Percentiles rank a stretch among this genome's conserved stretches.
phyloP scores from a whole-genome alignment of 2,888 invertebrate genomes.

The Mesoligia furuncula region DNA sequence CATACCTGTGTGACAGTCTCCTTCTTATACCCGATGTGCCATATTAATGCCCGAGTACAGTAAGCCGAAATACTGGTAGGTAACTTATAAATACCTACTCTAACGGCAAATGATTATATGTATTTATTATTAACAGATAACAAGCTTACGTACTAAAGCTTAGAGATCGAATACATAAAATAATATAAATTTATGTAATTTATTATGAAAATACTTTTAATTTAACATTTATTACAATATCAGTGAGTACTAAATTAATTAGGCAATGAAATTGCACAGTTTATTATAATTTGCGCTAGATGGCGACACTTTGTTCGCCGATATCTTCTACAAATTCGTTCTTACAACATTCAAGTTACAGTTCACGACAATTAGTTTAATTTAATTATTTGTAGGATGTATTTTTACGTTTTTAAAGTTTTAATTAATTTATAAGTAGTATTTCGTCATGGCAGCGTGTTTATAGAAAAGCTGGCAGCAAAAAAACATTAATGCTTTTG shows the following conservation, averaged over 20 bases:
- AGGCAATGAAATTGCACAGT: constrained; percentile 69
- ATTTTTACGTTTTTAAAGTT: constrained; percentile 6
- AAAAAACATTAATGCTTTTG: constrained; percentile 8
- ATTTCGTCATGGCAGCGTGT: background rate
- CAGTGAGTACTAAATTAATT: constrained; percentile 64
- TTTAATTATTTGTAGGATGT: constrained; percentile 20
- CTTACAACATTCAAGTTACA: constrained; percentile 59
- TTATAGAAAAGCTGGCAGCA: constrained; percentile 10
- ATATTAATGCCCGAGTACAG: constrained; percentile 4
- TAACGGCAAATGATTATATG: constrained; percentile 67
- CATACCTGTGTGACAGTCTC: background rate
- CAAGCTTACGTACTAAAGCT: constrained; percentile 66
- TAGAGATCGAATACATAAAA: constrained; percentile 70
- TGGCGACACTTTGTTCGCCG: constrained; percentile 40
- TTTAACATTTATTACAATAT: constrained; percentile 70
- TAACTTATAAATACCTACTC: constrained; percentile 64
- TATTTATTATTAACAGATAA: constrained; percentile 60
- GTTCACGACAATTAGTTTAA: constrained; percentile 48
- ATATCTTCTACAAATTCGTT: constrained; percentile 48
- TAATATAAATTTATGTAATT: constrained; percentile 61
- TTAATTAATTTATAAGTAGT: background rate
- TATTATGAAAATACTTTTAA: constrained; percentile 75
- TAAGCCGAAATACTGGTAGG: constrained; percentile 62
- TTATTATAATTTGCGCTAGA: constrained; percentile 66
- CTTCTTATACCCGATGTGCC: background rate